Evolutionary conservation across 2,888 invertebrate species (phyloP).

Genomic region (Rutpela maculata): DNA sequence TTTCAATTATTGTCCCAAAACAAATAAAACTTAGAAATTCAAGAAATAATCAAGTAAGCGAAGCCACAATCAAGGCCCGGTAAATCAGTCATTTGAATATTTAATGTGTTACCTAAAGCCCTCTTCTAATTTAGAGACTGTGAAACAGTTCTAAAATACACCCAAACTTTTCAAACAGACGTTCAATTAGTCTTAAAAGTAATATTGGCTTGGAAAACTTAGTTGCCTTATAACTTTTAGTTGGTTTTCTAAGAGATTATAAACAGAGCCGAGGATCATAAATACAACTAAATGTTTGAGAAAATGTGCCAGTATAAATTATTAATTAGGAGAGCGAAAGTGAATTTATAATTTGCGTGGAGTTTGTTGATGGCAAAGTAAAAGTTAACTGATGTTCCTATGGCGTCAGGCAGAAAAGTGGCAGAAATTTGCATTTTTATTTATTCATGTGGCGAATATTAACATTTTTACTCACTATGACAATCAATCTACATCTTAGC

Average conservation of each 20-base stretch:
- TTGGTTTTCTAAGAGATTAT: constrained; percentile 35
- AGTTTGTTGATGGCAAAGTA: constrained; percentile 6
- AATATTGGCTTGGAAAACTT: constrained; percentile 36
- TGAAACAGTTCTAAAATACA: constrained; percentile 22
- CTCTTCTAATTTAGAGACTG: constrained; percentile 35
- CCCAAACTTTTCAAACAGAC: constrained; percentile 39
- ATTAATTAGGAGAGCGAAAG: constrained; percentile 24
- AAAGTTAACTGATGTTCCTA: constrained; percentile 3
- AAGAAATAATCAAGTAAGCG: constrained; percentile 41
- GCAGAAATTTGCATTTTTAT: constrained; percentile 7
- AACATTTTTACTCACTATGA: not conserved
- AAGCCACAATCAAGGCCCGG: constrained; percentile 38
- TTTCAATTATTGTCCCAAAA: constrained; percentile 36
- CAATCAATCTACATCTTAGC: constrained; percentile 5
- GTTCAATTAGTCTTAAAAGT: constrained; percentile 45
- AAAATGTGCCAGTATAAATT: constrained; percentile 37
- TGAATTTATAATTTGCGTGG: constrained; percentile 16
- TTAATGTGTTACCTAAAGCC: constrained; percentile 36
- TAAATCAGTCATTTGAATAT: constrained; percentile 41
- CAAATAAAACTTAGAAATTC: constrained; percentile 42
- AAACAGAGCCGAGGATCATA: constrained; percentile 38
- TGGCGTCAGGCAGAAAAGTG: not conserved
- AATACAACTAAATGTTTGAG: constrained; percentile 35
- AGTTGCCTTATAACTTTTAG: constrained; percentile 33
- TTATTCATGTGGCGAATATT: constrained; percentile 5